Percentiles rank a stretch among this genome's conserved stretches.
phyloP scores from a whole-genome alignment of 2,113 vertebrate genomes.

The Macrotis lagotis region DNA sequence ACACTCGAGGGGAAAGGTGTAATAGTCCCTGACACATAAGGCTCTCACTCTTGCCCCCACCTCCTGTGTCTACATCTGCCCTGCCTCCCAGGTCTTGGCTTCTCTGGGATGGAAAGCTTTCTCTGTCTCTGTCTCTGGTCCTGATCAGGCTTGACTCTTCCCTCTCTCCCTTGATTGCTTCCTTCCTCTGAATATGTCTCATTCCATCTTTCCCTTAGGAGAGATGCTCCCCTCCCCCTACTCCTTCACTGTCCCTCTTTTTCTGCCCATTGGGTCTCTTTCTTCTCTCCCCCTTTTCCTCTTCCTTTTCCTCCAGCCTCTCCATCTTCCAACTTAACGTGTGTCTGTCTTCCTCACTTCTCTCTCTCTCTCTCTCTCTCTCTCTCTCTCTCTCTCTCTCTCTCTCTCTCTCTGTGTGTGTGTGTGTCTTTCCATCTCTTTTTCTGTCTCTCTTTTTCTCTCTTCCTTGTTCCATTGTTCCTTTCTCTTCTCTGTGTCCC shows the following conservation, averaged over 20 bases:
- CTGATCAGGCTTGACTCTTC: not conserved
- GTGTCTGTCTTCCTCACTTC: not conserved
- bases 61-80: not conserved
- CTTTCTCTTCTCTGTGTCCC: not conserved
- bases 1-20: too few relatives aligned
- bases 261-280: not conserved
- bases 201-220: not conserved
- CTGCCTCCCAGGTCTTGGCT: too few relatives aligned
- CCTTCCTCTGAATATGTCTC: not conserved
- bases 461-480: not conserved
- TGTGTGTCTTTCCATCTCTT: not conserved
- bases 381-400: too few relatives aligned
- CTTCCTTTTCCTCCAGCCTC: not conserved
- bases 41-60: too few relatives aligned
- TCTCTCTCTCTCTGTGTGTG: not conserved
- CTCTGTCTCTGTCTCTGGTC: not conserved
- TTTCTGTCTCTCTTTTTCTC: slow-evolving; percentile 45
- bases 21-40: too few relatives aligned
- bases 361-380: not conserved
- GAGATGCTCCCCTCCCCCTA: not conserved
- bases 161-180: too few relatives aligned
- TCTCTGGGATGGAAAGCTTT: not conserved
- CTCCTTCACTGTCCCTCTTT: not conserved
- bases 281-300: not conserved
- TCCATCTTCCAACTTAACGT: not conserved